phyloP scores from a whole-genome alignment of 2,797 vertebrate species.

The Hoplostethus mediterraneus region DNA sequence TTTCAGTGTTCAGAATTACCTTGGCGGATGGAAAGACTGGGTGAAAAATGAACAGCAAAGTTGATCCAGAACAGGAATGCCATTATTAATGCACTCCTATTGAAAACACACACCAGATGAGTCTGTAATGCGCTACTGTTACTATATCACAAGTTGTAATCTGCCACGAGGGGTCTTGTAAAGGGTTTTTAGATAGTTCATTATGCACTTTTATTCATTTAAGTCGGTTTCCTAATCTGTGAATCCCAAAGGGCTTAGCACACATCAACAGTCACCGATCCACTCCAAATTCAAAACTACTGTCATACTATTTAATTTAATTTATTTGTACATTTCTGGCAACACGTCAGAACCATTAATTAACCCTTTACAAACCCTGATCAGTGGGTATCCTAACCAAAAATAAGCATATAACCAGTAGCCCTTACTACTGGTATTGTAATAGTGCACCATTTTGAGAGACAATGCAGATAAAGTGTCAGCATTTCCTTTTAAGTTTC shows the following conservation, averaged over 20 bases:
- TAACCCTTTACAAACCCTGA: slow-evolving; percentile 18
- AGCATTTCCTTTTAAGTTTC: neutral
- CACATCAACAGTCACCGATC: neutral
- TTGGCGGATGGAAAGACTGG: slow-evolving; percentile 95
- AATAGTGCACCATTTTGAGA: neutral
- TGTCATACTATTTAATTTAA: slow-evolving; percentile 4
- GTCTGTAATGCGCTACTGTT: neutral
- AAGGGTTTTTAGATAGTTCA: slow-evolving; percentile 18
- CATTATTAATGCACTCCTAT: slow-evolving; percentile 1
- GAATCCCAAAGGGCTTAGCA: slow-evolving; percentile 45
- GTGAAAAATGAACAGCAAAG: slow-evolving; percentile 80
- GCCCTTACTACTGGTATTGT: neutral
- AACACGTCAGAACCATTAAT: neutral
- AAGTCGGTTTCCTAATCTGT: slow-evolving; percentile 17
- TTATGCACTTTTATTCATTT: neutral
- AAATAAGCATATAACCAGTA: slow-evolving; percentile 2
- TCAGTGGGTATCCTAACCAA: neutral
- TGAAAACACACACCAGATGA: neutral
- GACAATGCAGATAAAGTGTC: neutral
- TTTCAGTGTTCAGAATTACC: slow-evolving; percentile 89
- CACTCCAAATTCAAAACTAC: neutral
- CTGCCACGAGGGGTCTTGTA: neutral
- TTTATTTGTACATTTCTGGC: slow-evolving; percentile 9
- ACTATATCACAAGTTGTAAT: neutral
- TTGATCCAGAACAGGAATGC: slow-evolving; percentile 36